Evolutionary conservation across 2,113 vertebrate genomes (phyloP), one percentile per base, ranked within the genome.

Genomic region (Perca flavescens): DNA sequence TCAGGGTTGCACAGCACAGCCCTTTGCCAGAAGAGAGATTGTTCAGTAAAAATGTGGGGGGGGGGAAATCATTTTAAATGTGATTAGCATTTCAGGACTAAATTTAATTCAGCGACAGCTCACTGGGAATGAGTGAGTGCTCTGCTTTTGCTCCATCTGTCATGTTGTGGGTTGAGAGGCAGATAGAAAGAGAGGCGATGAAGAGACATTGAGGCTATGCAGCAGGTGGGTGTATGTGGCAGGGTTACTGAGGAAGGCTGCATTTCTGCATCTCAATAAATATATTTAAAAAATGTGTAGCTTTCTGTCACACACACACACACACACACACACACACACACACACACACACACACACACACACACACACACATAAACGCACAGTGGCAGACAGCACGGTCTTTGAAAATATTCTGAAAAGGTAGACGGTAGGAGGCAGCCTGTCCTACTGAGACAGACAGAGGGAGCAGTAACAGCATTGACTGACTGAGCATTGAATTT

Each of bases 111-210:
- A 74, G 77, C 7, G 78, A 82, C 82, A 68, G 79, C 87, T 89
- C 69, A 5, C 34, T 71, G 47, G 1, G 46, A 66, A 69, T n/a
- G 77, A 85, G 46, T 2, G 61, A 81, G 53, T 0, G 64, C 79
- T 68, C n/a, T 79, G 77, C 78, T 67, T 87, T 72, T 60, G 78
- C 85, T 88, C 74, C 81, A 78, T 89, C 87, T 88, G 90, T 83
- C 64, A 52, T 0, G 21, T 15, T 2, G 60, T 75, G 74, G 74
- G 60, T 50, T 25, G n/a, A 60, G 64, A 43, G 34, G 69, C 12
- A 49, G 46, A 60, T 25, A 63, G 4, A 15, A 9, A 17, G 1
- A 71, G 36, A 46, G 16, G 31, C 58, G 43, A 46, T 5, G 47
- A 40, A 25, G 10, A 70, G 54, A 40, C 25, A 5, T 1, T 34